phyloP scores from a whole-genome alignment of 2,888 invertebrate species.

The Prostheceraeus crozeri region DNA sequence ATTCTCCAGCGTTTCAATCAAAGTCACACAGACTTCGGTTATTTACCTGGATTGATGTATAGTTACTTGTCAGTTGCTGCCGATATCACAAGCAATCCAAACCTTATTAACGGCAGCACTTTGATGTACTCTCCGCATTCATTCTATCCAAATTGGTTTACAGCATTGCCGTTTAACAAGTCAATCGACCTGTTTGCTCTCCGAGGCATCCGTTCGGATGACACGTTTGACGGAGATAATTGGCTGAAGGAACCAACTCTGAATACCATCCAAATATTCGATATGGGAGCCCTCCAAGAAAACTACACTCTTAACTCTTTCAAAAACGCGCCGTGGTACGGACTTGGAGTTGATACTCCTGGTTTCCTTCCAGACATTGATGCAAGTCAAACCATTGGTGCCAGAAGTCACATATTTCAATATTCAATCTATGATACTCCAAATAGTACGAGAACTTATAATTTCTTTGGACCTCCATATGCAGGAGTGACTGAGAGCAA shows the following conservation, averaged over 20 bases:
- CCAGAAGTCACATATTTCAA: too few species aligned
- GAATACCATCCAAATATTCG: too few species aligned
- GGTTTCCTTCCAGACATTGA: too few species aligned
- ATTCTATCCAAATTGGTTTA: conserved; percentile 84
- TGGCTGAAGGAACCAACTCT: too few species aligned
- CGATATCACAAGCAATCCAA: conserved; percentile 82
- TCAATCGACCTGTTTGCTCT: conserved; percentile 89
- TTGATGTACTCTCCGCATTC: conserved; percentile 86
- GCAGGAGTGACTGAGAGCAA: conserved; percentile 51
- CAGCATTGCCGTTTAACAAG: conserved; percentile 82
- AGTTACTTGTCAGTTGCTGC: conserved; percentile 87
- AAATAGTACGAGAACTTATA: too few species aligned
- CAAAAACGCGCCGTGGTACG: too few species aligned
- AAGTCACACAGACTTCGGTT: conserved; percentile 56
- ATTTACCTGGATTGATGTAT: conserved; percentile 96
- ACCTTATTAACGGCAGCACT: conserved; percentile 74
- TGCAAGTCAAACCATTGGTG: too few species aligned
- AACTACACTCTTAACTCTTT: too few species aligned
- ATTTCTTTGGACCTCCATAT: conserved; percentile 55
- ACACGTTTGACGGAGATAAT: too few species aligned
- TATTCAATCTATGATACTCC: too few species aligned
- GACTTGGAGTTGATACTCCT: too few species aligned
- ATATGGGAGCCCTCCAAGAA: too few species aligned
- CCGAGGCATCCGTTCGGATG: conserved; percentile 65
- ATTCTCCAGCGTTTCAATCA: conserved; percentile 44